Base-by-base conservation (phyloP, 2,888 invertebrate species). In the Nasonia oneida region DNA sequence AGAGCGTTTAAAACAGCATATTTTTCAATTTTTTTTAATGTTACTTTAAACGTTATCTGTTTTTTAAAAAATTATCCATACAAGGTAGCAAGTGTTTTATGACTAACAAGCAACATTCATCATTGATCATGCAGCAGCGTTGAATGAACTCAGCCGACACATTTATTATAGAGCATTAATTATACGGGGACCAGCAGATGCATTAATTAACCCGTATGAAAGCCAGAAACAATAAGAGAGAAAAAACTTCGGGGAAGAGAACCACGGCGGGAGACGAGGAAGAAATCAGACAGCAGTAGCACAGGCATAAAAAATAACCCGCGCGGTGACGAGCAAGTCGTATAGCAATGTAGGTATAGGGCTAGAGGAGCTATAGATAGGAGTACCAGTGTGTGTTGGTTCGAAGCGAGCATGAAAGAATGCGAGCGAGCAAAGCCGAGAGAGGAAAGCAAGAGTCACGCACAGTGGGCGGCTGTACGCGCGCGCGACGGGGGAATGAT, bases 401-500 rank as follows among this genome's bases (percentile, higher is more conserved):
- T 23, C 23, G 73, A 42, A 77, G 42, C 33, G 70, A 53, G n/a
- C 53, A 29, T 39, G 57, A 81, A 73, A 83, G 82, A 85, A 84
- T 78, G 37, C 81, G 39, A 10, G 18, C n/a, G 80, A 78, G 88
- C 83, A 10, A 61, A 23, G 39, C 2, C 29, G 29, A 29, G 29
- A 29, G 70, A 70, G 4, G 70, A 81, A 81, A 73, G 73, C 61
- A 23, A 81, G 73, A 73, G 57, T 81, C 81, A 61, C 81, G 73
- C 81, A 81, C 47, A 14, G 71, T 50, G 80, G n/a, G 50, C 70
- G 53, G 61, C 73, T 50, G 18, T 50, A 57, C 23, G 39, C 71
- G 71, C 71, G 71, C 71, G 10, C 15, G 57, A 33, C 37, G 14
- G 29, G 61, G 42, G 57, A 73, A 73, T 33, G 73, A 80, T 71